Percentiles rank a stretch among this genome's conserved stretches.
Conservation (phyloP, 2,797 vertebrate genomes). For the Hozukius guyotensis region DNA sequence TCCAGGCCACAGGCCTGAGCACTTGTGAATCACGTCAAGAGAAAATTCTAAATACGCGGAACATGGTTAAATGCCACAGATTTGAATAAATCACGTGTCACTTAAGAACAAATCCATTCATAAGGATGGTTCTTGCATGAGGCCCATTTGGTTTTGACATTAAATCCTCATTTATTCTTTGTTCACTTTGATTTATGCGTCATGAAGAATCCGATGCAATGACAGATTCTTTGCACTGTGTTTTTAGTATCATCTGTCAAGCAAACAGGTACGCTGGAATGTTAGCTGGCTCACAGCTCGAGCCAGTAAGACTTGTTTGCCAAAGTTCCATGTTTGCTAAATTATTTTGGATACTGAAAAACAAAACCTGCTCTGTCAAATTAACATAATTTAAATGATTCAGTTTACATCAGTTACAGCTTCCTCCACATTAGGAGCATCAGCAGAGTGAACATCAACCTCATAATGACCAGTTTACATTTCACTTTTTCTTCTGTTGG, state of each 20-base stretch:
- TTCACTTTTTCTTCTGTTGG: not conserved
- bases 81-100: not conserved
- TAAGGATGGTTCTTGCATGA: not conserved
- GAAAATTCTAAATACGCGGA: not conserved
- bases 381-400: not conserved
- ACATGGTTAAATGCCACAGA: not conserved
- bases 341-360: not conserved
- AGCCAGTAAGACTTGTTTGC: not conserved
- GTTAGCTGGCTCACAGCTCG: not conserved
- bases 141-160: not conserved
- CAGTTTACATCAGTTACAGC: not conserved
- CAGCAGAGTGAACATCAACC: not conserved
- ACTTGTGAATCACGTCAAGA: not conserved
- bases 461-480: not conserved
- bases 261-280: not conserved
- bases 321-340: not conserved
- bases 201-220: not conserved
- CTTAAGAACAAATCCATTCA: not conserved
- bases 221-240: not conserved
- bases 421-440: not conserved
- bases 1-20: not conserved
- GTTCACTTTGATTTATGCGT: not conserved
- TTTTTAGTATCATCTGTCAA: not conserved
- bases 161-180: not conserved
- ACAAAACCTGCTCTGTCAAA: not conserved